Base-by-base conservation (phyloP, 2,797 vertebrate genomes). In the Perdix hodgsoniae region DNA sequence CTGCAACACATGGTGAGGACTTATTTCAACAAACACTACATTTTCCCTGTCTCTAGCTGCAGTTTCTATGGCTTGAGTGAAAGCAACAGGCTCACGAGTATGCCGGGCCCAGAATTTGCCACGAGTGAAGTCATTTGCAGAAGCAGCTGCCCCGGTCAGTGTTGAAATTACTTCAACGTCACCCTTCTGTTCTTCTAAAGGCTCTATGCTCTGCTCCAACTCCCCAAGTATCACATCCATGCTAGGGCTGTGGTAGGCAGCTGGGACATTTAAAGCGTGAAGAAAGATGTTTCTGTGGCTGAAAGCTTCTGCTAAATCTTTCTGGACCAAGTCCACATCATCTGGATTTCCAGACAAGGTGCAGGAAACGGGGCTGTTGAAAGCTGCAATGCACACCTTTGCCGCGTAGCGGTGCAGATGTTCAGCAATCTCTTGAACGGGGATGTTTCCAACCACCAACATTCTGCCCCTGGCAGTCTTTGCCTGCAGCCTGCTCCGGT, bases 181-280 rank as follows among this genome's bases (percentile, higher is more conserved):
- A 56, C 96, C 97, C 70, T 97, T 98, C 72, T 97, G 72, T 37
- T 97, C 95, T 29, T 84, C 78, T 54, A 99, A 97, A 76, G 88
- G 37, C 1, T 97, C 97, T 90, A 99, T 94, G 23, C 37, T 96
- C 17, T 97, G 60, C 88, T 96, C 65, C 10, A 99, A 70, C 79
- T 98, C 95, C 45, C 73, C 17, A 2, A 99, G 84, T 88, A 99
- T 98, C 29, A 94, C 95, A 80, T 99, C 98, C 98, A 99, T 99
- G 97, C 98, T 97, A 57, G 98, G 97, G 92, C 98, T 99, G 86
- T 99, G 99, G 91, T 98, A 99, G 0, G 98, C 98, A 93, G 94
- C 97, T 81, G 98, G 97, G 17, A 98, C 97, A 67, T 98, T 97
- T 60, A 99, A 95, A 14, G 97, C 21, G n/a, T 71, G 98, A 40